These are phyloP conservation scores for Blera fallax DNA, from an alignment of 2,888 invertebrate genomes.

Conservation along the genomic window DNA sequence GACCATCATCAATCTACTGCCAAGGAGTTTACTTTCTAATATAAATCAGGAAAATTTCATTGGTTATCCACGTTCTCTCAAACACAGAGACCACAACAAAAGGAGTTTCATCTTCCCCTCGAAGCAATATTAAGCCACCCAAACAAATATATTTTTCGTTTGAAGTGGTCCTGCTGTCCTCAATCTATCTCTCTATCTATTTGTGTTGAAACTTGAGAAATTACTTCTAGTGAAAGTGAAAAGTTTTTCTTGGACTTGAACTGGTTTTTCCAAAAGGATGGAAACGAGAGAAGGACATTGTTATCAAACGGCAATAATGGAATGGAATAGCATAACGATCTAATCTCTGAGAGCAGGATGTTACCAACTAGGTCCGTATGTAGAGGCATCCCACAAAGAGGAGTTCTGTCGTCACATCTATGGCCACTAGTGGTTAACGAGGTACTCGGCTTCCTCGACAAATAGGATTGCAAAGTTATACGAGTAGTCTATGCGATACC, in stretches of 20 bases:
- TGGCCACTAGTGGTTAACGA: too few species aligned
- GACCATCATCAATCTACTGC: not conserved
- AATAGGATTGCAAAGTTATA: too few species aligned
- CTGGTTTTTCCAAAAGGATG: not conserved
- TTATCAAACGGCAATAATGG: too few species aligned
- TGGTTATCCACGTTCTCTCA: not conserved
- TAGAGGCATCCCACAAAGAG: too few species aligned
- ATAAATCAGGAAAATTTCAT: not conserved
- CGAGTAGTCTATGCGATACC: too few species aligned
- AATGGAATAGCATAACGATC: too few species aligned
- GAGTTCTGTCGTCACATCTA: too few species aligned
- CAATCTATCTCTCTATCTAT: not conserved
- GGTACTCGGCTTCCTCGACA: too few species aligned
- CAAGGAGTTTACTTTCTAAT: not conserved
- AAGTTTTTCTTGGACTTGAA: not conserved
- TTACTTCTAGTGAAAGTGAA: constrained; percentile 12
- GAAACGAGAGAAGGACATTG: not conserved
- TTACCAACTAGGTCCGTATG: too few species aligned
- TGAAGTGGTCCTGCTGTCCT: constrained; percentile 9
- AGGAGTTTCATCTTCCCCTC: not conserved
- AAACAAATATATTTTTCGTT: not conserved
- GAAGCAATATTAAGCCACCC: not conserved
- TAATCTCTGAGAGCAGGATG: too few species aligned
- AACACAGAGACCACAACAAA: not conserved
- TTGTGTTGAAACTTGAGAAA: constrained; percentile 18